Percentiles rank a stretch among this genome's conserved stretches.
Evolutionary conservation across 2,113 vertebrate species (phyloP).

Genomic region (Spermophilus dauricus): DNA sequence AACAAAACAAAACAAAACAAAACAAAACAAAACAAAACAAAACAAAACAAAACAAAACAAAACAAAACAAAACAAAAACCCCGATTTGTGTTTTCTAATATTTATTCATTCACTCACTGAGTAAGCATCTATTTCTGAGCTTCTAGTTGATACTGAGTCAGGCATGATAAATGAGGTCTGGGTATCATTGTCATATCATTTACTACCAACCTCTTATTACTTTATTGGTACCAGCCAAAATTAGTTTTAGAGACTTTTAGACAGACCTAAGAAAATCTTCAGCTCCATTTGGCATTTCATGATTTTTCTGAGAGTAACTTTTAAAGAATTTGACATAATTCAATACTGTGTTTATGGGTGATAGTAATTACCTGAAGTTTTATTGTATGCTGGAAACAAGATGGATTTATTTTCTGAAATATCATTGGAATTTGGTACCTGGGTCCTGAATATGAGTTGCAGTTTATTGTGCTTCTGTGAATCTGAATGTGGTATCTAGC

Average conservation of each 20-base stretch:
- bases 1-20: too few species aligned
- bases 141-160: not conserved
- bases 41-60: too few species aligned
- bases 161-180: not conserved
- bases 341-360: constrained; percentile 39
- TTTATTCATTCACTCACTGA: not conserved
- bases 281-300: constrained; percentile 13
- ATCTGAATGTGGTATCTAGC: constrained; percentile 39
- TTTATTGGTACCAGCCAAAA: not conserved
- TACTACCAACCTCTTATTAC: constrained; percentile 9
- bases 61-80: too few species aligned
- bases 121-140: not conserved
- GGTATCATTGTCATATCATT: not conserved
- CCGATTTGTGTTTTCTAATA: constrained; percentile 11
- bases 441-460: not conserved
- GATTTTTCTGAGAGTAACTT: constrained; percentile 21
- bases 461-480: not conserved
- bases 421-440: constrained; percentile 31
- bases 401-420: constrained; percentile 40
- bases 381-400: constrained; percentile 5
- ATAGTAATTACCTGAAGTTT: not conserved
- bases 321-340: constrained; percentile 16
- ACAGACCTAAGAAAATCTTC: not conserved
- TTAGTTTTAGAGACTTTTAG: constrained; percentile 44
- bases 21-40: too few species aligned